phyloP scores from a whole-genome alignment of 2,113 vertebrate genomes.

The Oryctolagus cuniculus region mOryCun1.1 NC_091437.1:21876501-21877000 shows the following conservation, averaged over 20 bases:
- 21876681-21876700: background rate
- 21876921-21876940: constrained; percentile 42
- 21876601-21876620: background rate
- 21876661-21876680: background rate
- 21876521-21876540: background rate
- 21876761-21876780: background rate
- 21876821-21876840: background rate
- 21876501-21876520: background rate
- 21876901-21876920: background rate
- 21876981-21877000: constrained; percentile 16
- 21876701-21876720: background rate
- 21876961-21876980: background rate
- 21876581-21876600: background rate
- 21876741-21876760: background rate
- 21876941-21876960: background rate
- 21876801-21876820: background rate
- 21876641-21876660: background rate
- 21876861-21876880: background rate
- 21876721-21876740: background rate
- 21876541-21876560: background rate
- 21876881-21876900: background rate
- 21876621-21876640: background rate
- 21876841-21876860: background rate
- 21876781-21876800: background rate
- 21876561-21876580: background rate